Percentiles rank a stretch among this genome's conserved stretches.
These are phyloP conservation scores for Anguilla pacifica DNA, from an alignment of 2,797 vertebrate genomes.

Conservation along the genomic window DNA sequence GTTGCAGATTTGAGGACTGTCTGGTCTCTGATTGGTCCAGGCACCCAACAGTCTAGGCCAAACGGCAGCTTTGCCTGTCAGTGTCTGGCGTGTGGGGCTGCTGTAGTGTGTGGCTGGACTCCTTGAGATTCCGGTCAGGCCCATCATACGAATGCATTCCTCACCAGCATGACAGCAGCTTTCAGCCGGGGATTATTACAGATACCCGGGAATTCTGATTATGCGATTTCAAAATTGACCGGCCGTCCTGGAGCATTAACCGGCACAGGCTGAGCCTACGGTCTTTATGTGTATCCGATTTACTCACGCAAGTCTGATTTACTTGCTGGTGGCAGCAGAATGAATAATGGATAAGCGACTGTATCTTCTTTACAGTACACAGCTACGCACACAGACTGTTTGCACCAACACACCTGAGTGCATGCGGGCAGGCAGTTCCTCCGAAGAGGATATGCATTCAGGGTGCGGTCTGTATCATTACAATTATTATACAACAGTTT, in stretches of 20 bases:
- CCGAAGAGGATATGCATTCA: background rate
- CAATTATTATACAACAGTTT: no score
- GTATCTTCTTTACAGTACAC: background rate
- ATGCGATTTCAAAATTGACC: background rate
- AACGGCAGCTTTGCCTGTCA: background rate
- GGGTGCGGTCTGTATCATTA: background rate
- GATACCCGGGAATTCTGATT: background rate
- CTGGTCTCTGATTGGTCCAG: background rate
- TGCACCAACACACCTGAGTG: background rate
- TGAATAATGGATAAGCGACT: background rate
- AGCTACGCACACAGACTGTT: background rate
- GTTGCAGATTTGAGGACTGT: no score
- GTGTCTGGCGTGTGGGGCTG: background rate
- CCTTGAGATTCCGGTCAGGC: conserved; percentile 1
- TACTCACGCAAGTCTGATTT: background rate
- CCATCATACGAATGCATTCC: background rate
- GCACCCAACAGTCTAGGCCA: background rate
- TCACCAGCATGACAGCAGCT: background rate
- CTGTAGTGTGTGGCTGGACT: background rate
- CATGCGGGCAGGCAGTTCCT: background rate
- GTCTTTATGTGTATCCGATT: background rate
- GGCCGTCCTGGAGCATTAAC: background rate
- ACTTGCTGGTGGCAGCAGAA: background rate
- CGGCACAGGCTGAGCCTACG: background rate
- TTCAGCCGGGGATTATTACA: background rate